These are phyloP conservation scores for Athene cunicularia DNA, from an alignment of 2,113 vertebrate genomes.

Conservation along the genomic window DNA sequence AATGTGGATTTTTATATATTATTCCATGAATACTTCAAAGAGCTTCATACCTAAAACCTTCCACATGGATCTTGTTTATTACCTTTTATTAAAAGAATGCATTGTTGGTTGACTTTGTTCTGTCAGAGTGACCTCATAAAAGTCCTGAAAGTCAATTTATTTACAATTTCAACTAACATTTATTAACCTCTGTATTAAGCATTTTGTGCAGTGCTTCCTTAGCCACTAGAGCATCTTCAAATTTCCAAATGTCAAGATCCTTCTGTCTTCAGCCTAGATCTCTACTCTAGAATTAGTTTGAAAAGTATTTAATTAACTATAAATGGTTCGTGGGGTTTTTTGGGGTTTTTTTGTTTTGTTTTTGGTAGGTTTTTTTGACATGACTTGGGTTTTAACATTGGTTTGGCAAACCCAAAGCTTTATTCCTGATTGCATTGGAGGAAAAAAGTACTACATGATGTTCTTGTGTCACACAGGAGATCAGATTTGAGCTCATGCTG, in stretches of 20 bases:
- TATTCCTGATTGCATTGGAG: background rate
- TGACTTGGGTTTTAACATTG: background rate
- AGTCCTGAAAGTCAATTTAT: background rate
- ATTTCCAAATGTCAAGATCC: background rate
- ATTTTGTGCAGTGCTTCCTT: background rate
- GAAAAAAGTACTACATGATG: rapidly evolving
- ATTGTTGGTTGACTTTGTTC: background rate
- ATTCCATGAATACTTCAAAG: background rate
- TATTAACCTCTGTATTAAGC: background rate
- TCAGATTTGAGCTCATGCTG: background rate
- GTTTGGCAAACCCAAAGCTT: background rate
- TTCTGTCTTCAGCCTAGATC: background rate
- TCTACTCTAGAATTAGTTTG: background rate
- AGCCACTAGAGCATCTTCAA: background rate
- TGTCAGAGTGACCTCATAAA: background rate
- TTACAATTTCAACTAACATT: background rate
- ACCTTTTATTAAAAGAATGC: background rate
- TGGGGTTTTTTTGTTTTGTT: rapidly evolving
- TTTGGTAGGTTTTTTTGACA: background rate
- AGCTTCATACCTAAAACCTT: background rate
- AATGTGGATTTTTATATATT: rapidly evolving
- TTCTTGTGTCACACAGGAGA: background rate
- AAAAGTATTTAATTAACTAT: background rate
- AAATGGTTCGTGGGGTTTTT: no score
- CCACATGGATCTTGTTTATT: background rate